Base-by-base conservation (phyloP, 2,888 invertebrate genomes). In the Pinctada fucata region DNA sequence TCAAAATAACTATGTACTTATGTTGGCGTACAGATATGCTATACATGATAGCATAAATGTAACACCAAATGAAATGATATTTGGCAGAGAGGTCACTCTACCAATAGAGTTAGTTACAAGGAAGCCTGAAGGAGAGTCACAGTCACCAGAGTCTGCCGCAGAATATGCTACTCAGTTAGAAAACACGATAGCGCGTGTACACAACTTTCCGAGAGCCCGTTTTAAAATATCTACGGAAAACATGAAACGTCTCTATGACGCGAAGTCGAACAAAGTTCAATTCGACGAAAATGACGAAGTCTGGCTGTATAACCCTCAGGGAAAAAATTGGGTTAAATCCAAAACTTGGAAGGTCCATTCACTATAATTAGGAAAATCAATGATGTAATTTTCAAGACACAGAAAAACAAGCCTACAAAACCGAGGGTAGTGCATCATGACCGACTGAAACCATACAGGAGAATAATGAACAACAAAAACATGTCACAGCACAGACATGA, bases 301-400 rank as follows among this genome's bases (percentile, higher is more conserved):
- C 0, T 77, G 76, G 80, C 31, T 72, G 49, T 74, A 58, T 47
- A 80, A 80, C 58, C 76, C 77, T 58, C 68, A 52, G 31, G 31
- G 31, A 31, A 31, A 31, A 31, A 31, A 10, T 72, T 3, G n/a
- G n/a, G n/a, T 52, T 74, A 49, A 72, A 72, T 13, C 68, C 48
- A 3, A 80, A 77, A 50, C 70, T 77, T 66, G 70, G 74, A 80
- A 66, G 75, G 78, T 63, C 80, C 78, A n/a, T 78, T 58, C 67
- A 31, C 49, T 5, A 63, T 79, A n/a, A 73, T n/a, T 3, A 50
- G 66, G 31, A 77, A 73, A 72, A 13, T 78, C 5, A 80, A 77
- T 74, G 74, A 80, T 77, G 74, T 74, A 13, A 51, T 80, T 16
- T 80, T 65, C 52, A 70, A 74, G 50, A 72, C 77, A 50, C 73